Conservation (phyloP, 2,113 vertebrate species). For the Amphiprion ocellaris region DNA sequence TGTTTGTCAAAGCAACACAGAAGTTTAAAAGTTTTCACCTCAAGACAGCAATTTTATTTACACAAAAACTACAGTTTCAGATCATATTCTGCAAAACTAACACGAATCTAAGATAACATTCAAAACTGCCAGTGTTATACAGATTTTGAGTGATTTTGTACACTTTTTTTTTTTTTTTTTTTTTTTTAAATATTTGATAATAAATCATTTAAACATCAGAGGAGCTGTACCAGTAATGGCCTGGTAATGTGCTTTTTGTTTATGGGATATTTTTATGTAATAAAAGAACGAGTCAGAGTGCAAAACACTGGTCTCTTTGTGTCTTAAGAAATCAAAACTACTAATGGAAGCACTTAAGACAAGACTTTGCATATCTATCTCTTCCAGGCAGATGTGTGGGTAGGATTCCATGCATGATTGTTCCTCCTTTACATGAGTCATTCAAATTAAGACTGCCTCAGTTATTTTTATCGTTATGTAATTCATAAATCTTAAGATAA, state of each 20-base stretch:
- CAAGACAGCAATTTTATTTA: too few species aligned
- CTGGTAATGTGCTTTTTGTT: conserved; percentile 13
- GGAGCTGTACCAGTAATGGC: neutral
- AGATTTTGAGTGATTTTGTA: too few species aligned
- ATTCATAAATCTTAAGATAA: too few species aligned
- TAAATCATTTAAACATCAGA: neutral
- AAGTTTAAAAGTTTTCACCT: too few species aligned
- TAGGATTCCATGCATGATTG: neutral
- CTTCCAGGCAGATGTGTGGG: neutral
- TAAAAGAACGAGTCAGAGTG: conserved; percentile 25
- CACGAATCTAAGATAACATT: too few species aligned
- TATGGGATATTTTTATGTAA: conserved; percentile 30
- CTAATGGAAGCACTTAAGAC: conserved; percentile 45
- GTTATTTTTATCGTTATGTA: neutral
- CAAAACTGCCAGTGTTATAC: too few species aligned
- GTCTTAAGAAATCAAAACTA: neutral
- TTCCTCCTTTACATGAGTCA: neutral
- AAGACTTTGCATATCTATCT: neutral
- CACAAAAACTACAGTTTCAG: too few species aligned
- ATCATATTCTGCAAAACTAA: too few species aligned
- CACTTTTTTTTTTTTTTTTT: neutral
- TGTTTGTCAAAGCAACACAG: too few species aligned
- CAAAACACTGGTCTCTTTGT: conserved; percentile 6
- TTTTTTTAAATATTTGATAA: neutral
- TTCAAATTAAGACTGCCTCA: neutral